A percentile compares a stretch with the other conserved stretches of the same genome.
Conservation (phyloP, 2,113 vertebrate genomes). For the Atlantisia rogersi region DNA sequence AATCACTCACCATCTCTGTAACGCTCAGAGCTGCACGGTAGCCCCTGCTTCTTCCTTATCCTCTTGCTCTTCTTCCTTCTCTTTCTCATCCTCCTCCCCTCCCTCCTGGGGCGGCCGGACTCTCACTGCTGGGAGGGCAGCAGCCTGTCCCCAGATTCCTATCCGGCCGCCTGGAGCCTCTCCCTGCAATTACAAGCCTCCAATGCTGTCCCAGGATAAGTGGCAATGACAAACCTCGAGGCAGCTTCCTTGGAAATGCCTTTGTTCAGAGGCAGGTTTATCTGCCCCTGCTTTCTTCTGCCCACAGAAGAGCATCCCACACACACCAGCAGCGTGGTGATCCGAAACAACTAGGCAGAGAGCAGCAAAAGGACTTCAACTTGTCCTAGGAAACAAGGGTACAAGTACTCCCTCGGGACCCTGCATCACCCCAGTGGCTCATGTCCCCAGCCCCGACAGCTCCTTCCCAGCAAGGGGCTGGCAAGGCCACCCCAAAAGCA, state of each 20-base stretch:
- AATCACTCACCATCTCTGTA: constrained; percentile 23
- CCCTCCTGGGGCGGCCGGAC: not conserved
- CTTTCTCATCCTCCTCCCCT: not conserved
- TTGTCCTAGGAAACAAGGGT: not conserved
- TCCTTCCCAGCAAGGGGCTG: not conserved
- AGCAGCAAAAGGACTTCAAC: not conserved
- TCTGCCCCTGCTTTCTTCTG: not conserved
- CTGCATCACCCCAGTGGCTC: not conserved
- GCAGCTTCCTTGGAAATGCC: constrained; percentile 19
- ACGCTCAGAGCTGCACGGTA: not conserved
- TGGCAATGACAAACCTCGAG: not conserved
- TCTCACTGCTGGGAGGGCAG: not conserved
- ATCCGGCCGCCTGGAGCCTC: not conserved
- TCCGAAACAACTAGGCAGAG: not conserved
- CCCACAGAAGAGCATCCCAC: not conserved
- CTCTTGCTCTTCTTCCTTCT: not conserved
- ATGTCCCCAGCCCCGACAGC: not conserved
- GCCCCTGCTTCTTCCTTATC: not conserved
- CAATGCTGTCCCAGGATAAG: not conserved
- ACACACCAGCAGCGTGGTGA: fast-evolving
- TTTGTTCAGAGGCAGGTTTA: not conserved
- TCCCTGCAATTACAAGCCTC: constrained; percentile 50
- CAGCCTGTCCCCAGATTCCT: not conserved
- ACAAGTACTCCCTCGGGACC: not conserved
- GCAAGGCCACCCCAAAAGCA: fast-evolving